Base-by-base conservation (phyloP, 2,797 vertebrate species). In the Siniperca scherzeri region DNA sequence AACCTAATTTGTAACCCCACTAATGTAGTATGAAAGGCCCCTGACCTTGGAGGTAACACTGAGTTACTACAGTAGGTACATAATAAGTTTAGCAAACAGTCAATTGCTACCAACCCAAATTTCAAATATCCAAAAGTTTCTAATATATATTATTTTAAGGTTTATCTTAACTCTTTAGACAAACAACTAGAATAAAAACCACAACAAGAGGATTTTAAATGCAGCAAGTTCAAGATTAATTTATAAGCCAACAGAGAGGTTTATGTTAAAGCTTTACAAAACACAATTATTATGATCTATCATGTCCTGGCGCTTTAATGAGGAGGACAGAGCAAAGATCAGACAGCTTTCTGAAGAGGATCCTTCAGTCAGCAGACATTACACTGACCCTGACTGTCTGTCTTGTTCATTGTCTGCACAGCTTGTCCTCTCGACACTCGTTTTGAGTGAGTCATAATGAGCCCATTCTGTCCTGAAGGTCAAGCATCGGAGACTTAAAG, bases 371-470 rank as follows among this genome's bases (percentile, higher is more conserved):
- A 10, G 55, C 46, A 87, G 78, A 84, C 55, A 55, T 66, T 53
- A 70, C 16, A 48, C 69, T 70, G 68, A 85, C 80, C 80, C 78
- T 73, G 74, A 44, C 52, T 53, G 65, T 74, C 72, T 75, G 74
- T 52, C 38, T 74, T 5, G 0, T 16, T 83, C 48, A 16, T 36
- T 19, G 70, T 53, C 55, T 75, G 46, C 65, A 38, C 42, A 17
- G 64, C 21, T 65, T 16, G 16, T 42, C 59, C 77, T 77, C 52
- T 77, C 21, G 0, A 65, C 52, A 12, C 65, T 61, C 30, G 2
- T 25, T 72, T 16, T 50, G 40, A 82, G 77, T 27, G 22, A 33
- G 3, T 71, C 42, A 71, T 50, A 79, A 67, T 74, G 66, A 75
- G 74, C 27, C 14, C 14, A 59, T 65, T 59, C 70, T 73, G 16